Conservation (phyloP, 2,113 vertebrate species). For the Bubo bubo region DNA sequence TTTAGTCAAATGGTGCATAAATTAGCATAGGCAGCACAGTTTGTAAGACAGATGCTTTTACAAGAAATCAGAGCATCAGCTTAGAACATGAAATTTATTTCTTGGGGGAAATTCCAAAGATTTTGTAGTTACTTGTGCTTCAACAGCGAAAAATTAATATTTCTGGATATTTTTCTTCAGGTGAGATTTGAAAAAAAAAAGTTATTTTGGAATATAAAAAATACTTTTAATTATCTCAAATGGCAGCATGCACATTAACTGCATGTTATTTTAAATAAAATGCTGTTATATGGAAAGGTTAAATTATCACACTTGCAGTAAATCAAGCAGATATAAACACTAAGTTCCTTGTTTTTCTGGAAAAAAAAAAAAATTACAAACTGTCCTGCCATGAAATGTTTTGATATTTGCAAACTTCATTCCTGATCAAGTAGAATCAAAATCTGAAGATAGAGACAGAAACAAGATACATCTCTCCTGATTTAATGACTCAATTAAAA, state of each 20-base stretch:
- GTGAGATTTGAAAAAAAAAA: background rate
- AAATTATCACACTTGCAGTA: background rate
- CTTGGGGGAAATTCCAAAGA: background rate
- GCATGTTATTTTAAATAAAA: background rate
- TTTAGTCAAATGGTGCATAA: conserved; percentile 16
- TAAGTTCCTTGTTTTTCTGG: background rate
- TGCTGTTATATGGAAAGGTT: background rate
- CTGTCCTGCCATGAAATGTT: background rate
- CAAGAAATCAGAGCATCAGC: background rate
- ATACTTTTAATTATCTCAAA: background rate
- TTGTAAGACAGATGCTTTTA: background rate
- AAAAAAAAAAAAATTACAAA: background rate
- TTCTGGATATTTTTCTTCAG: background rate
- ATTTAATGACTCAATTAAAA: background rate
- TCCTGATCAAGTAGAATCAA: background rate
- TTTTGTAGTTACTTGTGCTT: background rate
- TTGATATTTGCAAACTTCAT: background rate
- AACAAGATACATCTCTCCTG: background rate
- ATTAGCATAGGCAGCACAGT: background rate
- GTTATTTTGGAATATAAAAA: background rate
- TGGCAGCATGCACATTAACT: background rate
- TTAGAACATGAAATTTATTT: background rate
- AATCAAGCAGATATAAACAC: background rate
- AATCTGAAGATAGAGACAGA: background rate
- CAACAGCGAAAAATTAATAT: background rate